Base-by-base conservation (phyloP, 2,888 invertebrate species). In the Ditula angustiorana region DNA sequence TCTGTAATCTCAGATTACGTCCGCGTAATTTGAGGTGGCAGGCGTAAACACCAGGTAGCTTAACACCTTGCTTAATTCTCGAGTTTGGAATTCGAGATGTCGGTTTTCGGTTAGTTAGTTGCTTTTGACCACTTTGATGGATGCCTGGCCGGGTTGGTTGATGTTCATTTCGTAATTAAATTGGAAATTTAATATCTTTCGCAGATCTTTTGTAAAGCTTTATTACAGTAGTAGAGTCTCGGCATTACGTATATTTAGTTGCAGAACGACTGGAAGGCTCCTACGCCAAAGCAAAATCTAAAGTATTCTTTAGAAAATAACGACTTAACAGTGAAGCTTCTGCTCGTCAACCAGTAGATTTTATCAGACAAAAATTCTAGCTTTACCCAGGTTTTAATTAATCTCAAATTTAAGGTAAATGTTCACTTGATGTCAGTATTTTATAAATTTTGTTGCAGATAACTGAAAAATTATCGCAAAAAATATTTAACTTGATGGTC, bases 1-100 rank as follows among this genome's bases (percentile, higher is more conserved):
- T 68, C 74, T 67, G 69, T 74, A 73, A 74, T 78, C 78, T 80
- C 71, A 75, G 75, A 80, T 82, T 76, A 80, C 75, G 35, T 13
- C 16, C 49, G 19, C 19, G 66, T 67, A 67, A 66, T 67, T 60
- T 58, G 50, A 59, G 62, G 56, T 66, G 50, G 56, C 28, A 8
- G 16, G 50, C 16, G 57, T 52, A 53, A 53, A 59, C 64, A 58
- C 33, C 41, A 59, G 64, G 64, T 59, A 64, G 64, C 41, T 24
- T 37, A 11, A 44, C 41, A 57, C 62, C 46, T 58, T 47, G 53
- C 64, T 28, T 63, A 52, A 63, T 46, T 64, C 21, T 53, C 13
- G 44, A 30, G 46, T 24, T 41, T 41, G 63, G 44, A 57, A 63
- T 57, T 50, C 50, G 57, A 57, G 35, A 37, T 44, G 41, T 37